These are phyloP conservation scores for Phoxinus dragarum DNA, from an alignment of 2,797 vertebrate species.

Conservation along the genomic window DNA sequence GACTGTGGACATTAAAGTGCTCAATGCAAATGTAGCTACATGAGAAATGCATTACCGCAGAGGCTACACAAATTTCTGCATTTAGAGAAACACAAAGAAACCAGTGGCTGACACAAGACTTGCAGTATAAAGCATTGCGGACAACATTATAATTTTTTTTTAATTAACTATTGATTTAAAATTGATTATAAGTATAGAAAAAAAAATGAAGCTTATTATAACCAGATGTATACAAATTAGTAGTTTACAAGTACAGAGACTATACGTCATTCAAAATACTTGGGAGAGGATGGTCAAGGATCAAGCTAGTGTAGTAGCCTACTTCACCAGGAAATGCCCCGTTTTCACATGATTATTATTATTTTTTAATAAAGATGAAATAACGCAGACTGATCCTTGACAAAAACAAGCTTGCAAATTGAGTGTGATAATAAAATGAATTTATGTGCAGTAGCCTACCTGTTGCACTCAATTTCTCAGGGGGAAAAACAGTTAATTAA, in stretches of 20 bases:
- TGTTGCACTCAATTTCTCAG: background rate
- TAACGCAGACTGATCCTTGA: background rate
- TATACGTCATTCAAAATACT: background rate
- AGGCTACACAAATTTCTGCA: background rate
- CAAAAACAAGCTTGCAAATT: background rate
- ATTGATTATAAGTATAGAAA: background rate
- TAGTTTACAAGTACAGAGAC: background rate
- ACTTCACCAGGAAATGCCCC: too few species aligned
- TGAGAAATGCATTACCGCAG: conserved; percentile 12
- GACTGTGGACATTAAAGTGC: conserved; percentile 29
- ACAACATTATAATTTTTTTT: background rate
- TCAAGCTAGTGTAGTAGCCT: background rate
- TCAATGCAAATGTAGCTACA: conserved; percentile 24
- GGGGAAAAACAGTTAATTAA: background rate
- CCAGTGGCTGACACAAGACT: background rate
- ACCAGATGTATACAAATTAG: background rate
- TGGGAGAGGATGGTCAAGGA: background rate
- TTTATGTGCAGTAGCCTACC: background rate
- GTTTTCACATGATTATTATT: background rate
- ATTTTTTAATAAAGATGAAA: background rate
- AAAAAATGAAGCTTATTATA: background rate
- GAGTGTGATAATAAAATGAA: background rate
- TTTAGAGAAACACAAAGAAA: conserved; percentile 14
- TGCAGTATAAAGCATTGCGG: background rate
- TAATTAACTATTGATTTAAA: background rate